These are phyloP conservation scores for Falco cherrug DNA, from an alignment of 2,797 vertebrate species.

Conservation along the genomic window DNA sequence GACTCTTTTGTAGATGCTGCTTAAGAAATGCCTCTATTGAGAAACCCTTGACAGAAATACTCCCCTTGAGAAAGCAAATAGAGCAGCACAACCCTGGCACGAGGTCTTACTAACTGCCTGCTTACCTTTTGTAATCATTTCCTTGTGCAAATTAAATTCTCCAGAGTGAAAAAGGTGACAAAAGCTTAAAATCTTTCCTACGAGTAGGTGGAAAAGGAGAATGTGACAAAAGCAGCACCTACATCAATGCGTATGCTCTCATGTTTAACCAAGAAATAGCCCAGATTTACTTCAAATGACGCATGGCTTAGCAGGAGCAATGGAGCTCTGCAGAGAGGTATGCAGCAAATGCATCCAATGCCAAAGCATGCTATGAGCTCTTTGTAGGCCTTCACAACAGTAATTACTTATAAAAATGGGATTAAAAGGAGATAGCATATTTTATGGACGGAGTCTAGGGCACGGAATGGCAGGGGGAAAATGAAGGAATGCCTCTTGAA, in stretches of 20 bases:
- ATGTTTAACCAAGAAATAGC: background rate
- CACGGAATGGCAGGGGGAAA: accelerated
- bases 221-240: background rate
- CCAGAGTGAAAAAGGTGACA: background rate
- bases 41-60: background rate
- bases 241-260: background rate
- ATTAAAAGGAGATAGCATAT: background rate
- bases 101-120: background rate
- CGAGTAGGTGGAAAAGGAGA: background rate
- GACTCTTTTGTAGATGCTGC: background rate
- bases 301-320: background rate
- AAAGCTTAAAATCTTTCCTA: background rate
- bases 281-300: background rate
- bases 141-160: background rate
- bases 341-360: background rate
- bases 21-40: background rate
- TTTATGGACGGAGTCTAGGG: background rate
- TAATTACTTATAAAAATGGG: background rate
- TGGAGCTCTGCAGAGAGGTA: background rate
- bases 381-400: accelerated
- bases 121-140: background rate
- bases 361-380: background rate
- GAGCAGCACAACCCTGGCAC: background rate
- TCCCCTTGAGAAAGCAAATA: background rate
- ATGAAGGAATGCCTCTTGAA: background rate